Evolutionary conservation across 1,140 invertebrate species (phyloP).

Genomic region (Cydia pomonella): DNA sequence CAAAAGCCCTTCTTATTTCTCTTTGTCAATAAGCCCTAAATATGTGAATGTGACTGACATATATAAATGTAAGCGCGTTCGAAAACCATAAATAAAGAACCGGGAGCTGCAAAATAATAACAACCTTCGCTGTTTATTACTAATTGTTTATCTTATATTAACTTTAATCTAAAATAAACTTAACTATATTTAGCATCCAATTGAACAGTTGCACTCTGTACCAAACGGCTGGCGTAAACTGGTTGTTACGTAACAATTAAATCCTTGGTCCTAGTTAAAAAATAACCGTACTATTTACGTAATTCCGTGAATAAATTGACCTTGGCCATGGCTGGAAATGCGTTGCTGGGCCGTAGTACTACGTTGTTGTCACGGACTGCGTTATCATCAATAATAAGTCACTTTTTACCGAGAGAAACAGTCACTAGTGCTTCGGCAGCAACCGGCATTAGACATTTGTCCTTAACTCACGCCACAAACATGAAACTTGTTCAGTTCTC

Average conservation of each 20-base stretch:
- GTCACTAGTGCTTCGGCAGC: slow-evolving; percentile 39
- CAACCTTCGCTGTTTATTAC: not conserved
- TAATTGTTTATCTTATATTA: not conserved
- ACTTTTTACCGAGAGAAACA: slow-evolving; percentile 36
- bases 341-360: slow-evolving; percentile 37
- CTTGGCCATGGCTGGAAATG: slow-evolving; percentile 48
- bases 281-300: slow-evolving; percentile 37
- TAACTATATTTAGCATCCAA: not conserved
- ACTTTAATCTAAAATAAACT: not conserved
- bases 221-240: not conserved
- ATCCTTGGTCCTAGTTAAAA: not conserved
- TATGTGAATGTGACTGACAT: no score
- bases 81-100: not conserved
- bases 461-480: slow-evolving; percentile 56
- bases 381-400: slow-evolving; percentile 51
- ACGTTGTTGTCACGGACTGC: slow-evolving; percentile 36
- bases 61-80: not conserved
- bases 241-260: slow-evolving; percentile 10
- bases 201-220: not conserved
- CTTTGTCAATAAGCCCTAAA: no score
- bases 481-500: slow-evolving; percentile 77
- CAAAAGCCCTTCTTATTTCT: no score
- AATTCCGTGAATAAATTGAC: slow-evolving; percentile 35
- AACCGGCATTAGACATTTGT: slow-evolving; percentile 51
- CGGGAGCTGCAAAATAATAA: not conserved